Conservation (phyloP, 2,888 invertebrate genomes). For the Cyclophora albipunctata region DNA sequence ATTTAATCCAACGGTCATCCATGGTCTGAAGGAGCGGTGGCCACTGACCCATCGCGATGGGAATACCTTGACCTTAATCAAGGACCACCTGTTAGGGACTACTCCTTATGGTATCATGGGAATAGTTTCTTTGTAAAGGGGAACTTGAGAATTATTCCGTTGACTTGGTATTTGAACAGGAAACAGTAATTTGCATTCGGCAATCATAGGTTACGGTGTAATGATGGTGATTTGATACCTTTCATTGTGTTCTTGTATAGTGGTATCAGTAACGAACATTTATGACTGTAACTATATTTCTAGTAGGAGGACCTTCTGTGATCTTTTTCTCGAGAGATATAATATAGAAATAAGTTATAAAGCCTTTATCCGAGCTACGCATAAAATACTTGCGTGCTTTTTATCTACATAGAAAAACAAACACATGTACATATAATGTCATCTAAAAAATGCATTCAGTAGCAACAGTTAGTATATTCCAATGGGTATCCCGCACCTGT, state of each 20-base stretch:
- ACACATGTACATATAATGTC: too few relatives aligned
- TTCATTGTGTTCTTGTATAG: not conserved
- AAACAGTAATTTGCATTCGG: constrained; percentile 6
- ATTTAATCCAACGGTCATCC: constrained; percentile 52
- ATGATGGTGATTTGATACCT: not conserved
- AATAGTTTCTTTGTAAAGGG: constrained; percentile 37
- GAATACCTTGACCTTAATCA: constrained; percentile 70
- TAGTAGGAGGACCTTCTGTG: too few relatives aligned
- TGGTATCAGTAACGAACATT: too few relatives aligned
- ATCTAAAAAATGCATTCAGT: too few relatives aligned
- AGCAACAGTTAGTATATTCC: too few relatives aligned
- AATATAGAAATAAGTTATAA: too few relatives aligned
- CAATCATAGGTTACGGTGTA: not conserved
- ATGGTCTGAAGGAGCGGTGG: constrained; percentile 42
- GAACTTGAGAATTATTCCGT: constrained; percentile 16
- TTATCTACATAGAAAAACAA: too few relatives aligned
- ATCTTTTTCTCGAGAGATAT: too few relatives aligned
- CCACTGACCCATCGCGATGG: constrained; percentile 60
- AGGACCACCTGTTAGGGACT: constrained; percentile 56
- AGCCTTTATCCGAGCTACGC: too few relatives aligned
- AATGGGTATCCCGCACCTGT: too few relatives aligned
- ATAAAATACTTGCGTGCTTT: too few relatives aligned
- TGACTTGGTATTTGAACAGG: constrained; percentile 1
- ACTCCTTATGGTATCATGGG: constrained; percentile 62
- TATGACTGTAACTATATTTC: too few relatives aligned